Evolutionary conservation across 1,140 invertebrate species (phyloP).

Genomic region (Drosophila novamexicana): DNA sequence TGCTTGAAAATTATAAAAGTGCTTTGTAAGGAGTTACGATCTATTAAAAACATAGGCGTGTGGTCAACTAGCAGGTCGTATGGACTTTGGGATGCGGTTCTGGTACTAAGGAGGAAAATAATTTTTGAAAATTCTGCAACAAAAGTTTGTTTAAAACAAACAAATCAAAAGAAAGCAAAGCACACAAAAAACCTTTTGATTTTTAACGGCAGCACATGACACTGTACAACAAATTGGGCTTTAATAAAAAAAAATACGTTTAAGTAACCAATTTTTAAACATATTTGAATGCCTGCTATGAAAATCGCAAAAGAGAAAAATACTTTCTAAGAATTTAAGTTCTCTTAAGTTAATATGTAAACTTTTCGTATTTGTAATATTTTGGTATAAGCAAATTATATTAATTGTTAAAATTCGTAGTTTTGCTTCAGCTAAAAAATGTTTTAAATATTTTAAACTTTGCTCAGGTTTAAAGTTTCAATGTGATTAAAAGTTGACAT

Average conservation of each 20-base stretch:
- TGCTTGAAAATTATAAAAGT: constrained; percentile 59
- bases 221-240: constrained; percentile 17
- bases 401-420: no score
- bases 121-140: constrained; percentile 50
- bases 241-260: background rate
- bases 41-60: constrained; percentile 23
- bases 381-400: no score
- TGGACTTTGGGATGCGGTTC: constrained; percentile 10
- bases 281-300: background rate
- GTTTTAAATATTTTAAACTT: no score
- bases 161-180: constrained; percentile 65
- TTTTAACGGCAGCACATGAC: constrained; percentile 22
- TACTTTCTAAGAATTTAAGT: no score
- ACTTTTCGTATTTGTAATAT: no score
- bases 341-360: no score
- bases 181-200: constrained; percentile 44
- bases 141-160: constrained; percentile 70
- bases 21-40: constrained; percentile 40
- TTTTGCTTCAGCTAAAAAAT: no score
- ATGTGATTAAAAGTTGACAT: no score
- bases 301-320: background rate
- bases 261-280: background rate
- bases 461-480: no score
- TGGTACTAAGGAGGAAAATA: background rate
- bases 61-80: background rate